Base-by-base conservation (phyloP, 1,140 invertebrate species). In the Drosophila oshimai region DNA sequence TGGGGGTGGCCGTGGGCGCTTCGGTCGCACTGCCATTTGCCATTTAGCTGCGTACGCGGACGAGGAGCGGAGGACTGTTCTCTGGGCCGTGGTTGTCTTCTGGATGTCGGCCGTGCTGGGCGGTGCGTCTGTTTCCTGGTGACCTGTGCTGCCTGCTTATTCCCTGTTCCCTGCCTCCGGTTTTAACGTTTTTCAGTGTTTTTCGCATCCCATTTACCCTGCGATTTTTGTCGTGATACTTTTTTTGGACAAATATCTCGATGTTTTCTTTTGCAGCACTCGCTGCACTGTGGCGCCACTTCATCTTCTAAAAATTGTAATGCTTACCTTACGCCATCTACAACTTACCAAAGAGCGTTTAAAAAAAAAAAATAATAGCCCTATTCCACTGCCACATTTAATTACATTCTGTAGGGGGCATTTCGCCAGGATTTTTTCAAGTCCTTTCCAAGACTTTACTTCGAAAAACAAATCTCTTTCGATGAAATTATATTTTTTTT, bases 1-100 rank as follows among this genome's bases (percentile, higher is more conserved):
- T 34, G 15, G 39, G 49, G 10, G 69, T 36, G 9, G 74, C 64
- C 18, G 65, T 64, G n/a, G n/a, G n/a, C 37, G 37, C 37, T 49
- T 88, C 78, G 46, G 62, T 76, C 39, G 78, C 50, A 57, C 71
- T 89, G 47, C 81, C 81, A 86, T 86, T 86, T 74, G 81, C 81
- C 81, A 86, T 86, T 80, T 75, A 72, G 58, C 60, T 42, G 28
- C 9, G 15, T 45, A 37, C 55, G 41, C 7, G 29, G 6, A 26
- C 20, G 1, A 13, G n/a, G 17, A 53, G 34, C 33, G 24, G 18
- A 13, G 24, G 1, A 13, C 17, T 15, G 18, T 54, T 28, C 2
- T 15, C 28, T 0, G 6, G 10, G 18, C 18, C 26, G 31, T 17
- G 22, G 6, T 22, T 26, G 15, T 31, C n/a, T 29, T 12, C n/a